These are phyloP conservation scores for Stenichneumon culpator DNA, from an alignment of 2,888 invertebrate genomes.

Conservation along the genomic window DNA sequence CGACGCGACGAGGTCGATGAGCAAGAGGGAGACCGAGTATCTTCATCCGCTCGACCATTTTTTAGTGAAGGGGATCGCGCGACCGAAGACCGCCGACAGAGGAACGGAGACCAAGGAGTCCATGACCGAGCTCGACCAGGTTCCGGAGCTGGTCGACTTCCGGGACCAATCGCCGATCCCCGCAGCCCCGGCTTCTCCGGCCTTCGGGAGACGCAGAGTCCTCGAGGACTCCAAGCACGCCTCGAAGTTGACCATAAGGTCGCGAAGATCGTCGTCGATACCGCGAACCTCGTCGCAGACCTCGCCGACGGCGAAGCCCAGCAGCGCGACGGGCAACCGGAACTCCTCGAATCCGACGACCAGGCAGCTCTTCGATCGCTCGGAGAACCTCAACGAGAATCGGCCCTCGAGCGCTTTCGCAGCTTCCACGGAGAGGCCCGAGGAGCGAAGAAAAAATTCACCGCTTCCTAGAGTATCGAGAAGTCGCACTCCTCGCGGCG, in stretches of 20 bases:
- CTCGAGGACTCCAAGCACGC: constrained; percentile 50
- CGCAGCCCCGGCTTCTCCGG: background rate
- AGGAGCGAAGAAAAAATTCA: background rate
- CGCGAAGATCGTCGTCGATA: constrained; percentile 51
- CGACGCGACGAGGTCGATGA: constrained; percentile 61
- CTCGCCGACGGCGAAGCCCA: background rate
- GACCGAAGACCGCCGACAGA: constrained; percentile 74
- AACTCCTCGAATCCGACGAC: constrained; percentile 36
- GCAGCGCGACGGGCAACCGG: background rate
- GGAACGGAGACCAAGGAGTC: constrained; percentile 68
- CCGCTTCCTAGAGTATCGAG: background rate
- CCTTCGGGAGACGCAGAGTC: constrained; percentile 41
- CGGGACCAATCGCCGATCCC: constrained; percentile 51
- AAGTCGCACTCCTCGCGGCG: constrained; percentile 27
- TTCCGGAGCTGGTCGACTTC: constrained; percentile 58
- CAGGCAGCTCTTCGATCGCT: constrained; percentile 51
- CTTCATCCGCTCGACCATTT: constrained; percentile 80
- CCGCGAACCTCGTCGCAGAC: constrained; percentile 51
- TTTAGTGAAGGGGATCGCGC: constrained; percentile 68
- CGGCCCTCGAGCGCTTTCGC: background rate
- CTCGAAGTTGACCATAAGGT: constrained; percentile 55
- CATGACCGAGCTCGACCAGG: constrained; percentile 55
- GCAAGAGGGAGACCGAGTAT: constrained; percentile 69
- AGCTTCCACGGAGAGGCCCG: background rate
- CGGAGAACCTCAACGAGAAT: constrained; percentile 20